Percentiles rank a stretch among this genome's conserved stretches.
phyloP scores from a whole-genome alignment of 2,797 vertebrate species.

The Staurois parvus region DNA sequence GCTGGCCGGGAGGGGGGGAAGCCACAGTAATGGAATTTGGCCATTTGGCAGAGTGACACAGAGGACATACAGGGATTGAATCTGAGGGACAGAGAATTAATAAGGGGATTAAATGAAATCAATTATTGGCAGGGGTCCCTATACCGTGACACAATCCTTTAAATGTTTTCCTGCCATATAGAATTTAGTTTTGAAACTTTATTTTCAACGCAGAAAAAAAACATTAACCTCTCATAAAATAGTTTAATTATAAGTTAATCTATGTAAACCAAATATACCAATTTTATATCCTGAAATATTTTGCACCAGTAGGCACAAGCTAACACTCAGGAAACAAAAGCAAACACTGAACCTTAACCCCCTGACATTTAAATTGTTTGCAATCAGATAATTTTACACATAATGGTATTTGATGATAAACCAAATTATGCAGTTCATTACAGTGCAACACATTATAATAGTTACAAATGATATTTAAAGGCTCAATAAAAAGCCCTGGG shows the following conservation, averaged over 20 bases:
- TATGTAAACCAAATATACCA: constrained; percentile 12
- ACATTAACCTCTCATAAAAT: neutral
- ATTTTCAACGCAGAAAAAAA: neutral
- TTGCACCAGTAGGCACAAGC: neutral
- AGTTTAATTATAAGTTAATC: constrained; percentile 13
- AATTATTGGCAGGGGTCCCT: too few relatives aligned
- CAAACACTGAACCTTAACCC: constrained; percentile 24
- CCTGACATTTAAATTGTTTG: constrained; percentile 48
- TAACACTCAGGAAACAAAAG: constrained; percentile 4
- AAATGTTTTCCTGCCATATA: neutral
- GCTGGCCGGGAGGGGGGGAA: too few relatives aligned
- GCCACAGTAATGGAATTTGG: too few relatives aligned
- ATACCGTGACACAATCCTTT: too few relatives aligned
- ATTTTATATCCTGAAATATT: neutral
- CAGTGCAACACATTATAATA: constrained; percentile 38
- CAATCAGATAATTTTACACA: constrained; percentile 39
- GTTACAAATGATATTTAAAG: constrained; percentile 57
- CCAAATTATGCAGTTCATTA: constrained; percentile 58
- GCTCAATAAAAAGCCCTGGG: constrained; percentile 53
- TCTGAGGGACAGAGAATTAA: too few relatives aligned
- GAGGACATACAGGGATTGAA: too few relatives aligned
- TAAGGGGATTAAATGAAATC: too few relatives aligned
- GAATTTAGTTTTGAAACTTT: too few relatives aligned
- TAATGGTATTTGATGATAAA: constrained; percentile 54
- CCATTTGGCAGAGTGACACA: too few relatives aligned